phyloP scores from a whole-genome alignment of 2,797 vertebrate genomes.

The Pipistrellus kuhlii region DNA sequence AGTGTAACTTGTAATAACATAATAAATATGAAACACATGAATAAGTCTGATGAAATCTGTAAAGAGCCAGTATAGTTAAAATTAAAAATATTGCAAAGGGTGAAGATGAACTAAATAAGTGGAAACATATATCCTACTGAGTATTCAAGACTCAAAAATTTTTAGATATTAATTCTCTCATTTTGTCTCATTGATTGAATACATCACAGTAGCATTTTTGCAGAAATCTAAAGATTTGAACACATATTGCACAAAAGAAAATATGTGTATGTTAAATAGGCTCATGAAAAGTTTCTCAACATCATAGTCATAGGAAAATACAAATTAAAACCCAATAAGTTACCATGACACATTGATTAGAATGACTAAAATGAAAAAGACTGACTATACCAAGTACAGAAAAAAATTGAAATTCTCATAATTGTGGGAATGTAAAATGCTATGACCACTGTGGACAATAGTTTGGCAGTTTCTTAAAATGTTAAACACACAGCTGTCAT shows the following conservation, averaged over 20 bases:
- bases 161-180: background rate
- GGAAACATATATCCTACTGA: background rate
- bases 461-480: background rate
- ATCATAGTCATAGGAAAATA: background rate
- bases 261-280: background rate
- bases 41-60: background rate
- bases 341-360: background rate
- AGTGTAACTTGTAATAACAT: background rate
- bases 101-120: slow-evolving; percentile 23
- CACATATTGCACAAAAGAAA: background rate
- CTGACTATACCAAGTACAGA: background rate
- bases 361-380: background rate
- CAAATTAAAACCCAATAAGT: background rate
- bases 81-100: background rate
- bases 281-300: background rate
- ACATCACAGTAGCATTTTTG: background rate
- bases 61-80: background rate
- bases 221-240: background rate
- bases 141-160: background rate
- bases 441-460: background rate
- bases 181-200: background rate
- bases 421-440: background rate
- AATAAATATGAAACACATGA: background rate
- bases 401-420: background rate
- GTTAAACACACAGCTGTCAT: background rate